phyloP scores from a whole-genome alignment of 2,113 vertebrate genomes.

The Hiodon tergisus region DNA sequence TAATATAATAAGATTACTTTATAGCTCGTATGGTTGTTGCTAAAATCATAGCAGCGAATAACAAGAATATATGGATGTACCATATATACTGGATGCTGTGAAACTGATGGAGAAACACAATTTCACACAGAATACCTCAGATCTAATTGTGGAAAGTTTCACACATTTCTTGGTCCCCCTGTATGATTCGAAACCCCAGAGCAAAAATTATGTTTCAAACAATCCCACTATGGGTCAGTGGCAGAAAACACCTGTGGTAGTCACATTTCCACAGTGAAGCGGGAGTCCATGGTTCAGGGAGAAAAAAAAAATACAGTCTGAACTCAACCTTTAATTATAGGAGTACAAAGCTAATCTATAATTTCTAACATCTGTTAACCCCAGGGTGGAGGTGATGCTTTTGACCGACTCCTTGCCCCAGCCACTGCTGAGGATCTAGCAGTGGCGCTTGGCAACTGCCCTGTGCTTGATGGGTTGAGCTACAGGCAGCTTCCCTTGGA shows the following conservation, averaged over 20 bases:
- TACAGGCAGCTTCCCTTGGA: background rate
- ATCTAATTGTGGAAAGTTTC: background rate
- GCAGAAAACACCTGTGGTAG: background rate
- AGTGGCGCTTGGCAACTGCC: background rate
- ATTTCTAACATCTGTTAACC: background rate
- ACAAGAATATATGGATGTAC: too few species aligned
- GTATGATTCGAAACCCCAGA: background rate
- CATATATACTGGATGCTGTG: too few species aligned
- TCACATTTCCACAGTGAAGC: conserved; percentile 3
- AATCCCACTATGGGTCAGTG: background rate
- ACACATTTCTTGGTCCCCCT: background rate
- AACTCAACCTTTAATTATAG: conserved; percentile 2
- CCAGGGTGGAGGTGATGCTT: background rate
- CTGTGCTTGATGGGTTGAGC: background rate
- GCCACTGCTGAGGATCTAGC: background rate
- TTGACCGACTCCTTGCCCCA: background rate
- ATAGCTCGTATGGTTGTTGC: too few species aligned
- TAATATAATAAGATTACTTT: too few species aligned
- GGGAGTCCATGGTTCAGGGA: background rate
- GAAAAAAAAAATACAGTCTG: too few species aligned
- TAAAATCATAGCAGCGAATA: too few species aligned
- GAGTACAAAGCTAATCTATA: background rate
- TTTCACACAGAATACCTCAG: too few species aligned
- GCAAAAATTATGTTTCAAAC: background rate
- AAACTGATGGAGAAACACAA: too few species aligned